Conservation (phyloP, 2,113 vertebrate species). For the Dasyurus viverrinus region DNA sequence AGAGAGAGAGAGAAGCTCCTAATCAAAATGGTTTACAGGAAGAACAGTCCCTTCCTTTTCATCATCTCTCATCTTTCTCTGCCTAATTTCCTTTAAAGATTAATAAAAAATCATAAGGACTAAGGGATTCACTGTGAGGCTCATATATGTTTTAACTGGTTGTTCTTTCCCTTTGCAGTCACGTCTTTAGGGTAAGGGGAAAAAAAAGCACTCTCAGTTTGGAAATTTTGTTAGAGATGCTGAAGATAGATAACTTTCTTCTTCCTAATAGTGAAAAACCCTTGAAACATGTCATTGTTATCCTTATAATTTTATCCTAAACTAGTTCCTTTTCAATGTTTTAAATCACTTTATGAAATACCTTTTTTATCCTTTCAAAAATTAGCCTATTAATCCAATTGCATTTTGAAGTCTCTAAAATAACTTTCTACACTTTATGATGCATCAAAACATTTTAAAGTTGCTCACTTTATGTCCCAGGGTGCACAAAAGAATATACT, state of each 20-base stretch:
- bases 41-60: background rate
- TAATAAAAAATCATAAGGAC: background rate
- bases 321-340: background rate
- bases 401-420: background rate
- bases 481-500: background rate
- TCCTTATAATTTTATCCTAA: background rate
- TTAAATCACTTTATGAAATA: background rate
- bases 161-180: background rate
- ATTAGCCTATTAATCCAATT: background rate
- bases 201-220: background rate
- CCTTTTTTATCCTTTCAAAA: background rate
- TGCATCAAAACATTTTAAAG: background rate
- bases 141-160: background rate
- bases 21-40: background rate
- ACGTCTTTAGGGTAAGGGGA: background rate
- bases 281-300: background rate
- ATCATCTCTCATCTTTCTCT: background rate
- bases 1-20: background rate
- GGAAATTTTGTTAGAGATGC: background rate
- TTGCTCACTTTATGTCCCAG: background rate
- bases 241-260: background rate
- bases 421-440: background rate
- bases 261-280: background rate
- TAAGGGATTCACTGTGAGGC: background rate
- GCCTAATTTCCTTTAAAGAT: background rate